Evolutionary conservation across 2,113 vertebrate genomes (phyloP), one percentile per base, ranked within the genome.

Genomic region (Actenoides hombroni): DNA sequence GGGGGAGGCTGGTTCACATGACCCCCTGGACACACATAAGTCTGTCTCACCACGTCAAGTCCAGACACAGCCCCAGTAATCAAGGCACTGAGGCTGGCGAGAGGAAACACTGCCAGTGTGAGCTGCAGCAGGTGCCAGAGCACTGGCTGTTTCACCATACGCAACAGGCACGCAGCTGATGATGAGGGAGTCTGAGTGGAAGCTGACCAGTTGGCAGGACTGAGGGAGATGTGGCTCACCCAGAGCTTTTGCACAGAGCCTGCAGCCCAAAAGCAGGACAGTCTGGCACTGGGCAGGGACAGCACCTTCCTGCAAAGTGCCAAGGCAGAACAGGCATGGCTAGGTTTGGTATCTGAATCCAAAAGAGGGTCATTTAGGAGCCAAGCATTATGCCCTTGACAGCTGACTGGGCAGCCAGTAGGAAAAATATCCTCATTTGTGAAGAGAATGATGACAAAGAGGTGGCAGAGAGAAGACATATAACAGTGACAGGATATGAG

Each of bases 1-100:
- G 54, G 20, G 37, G 69, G 54, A 94, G 51, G 78, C 61, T 93
- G 64, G 82, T 95, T 98, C 95, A 94, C 95, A 96, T 0, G 2
- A 84, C 74, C 48, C 86, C 63, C 82, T 39, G 29, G 88, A 80
- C 80, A 71, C 28, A 86, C 46, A 54, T 26, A 60, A 0, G 0
- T 67, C 35, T 57, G 40, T 60, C 48, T 85, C 74, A 49, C 68
- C 13, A 51, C 12, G 7, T 54, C 60, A 61, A 69, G 59, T 49
- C 26, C 42, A 61, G 83, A 54, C 1, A 2, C 1, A 0, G 83
- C 57, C 59, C 44, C 69, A 74, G 68, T 37, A 68, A 70, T 40
- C 39, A 59, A 48, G 37, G 37, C 54, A 59, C 56, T 88, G 59
- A 78, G 44, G 57, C 40, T 49, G 53, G 28, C 39, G 68, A 79